phyloP scores from a whole-genome alignment of 2,888 invertebrate species.

The Hemithea aestivaria region DNA sequence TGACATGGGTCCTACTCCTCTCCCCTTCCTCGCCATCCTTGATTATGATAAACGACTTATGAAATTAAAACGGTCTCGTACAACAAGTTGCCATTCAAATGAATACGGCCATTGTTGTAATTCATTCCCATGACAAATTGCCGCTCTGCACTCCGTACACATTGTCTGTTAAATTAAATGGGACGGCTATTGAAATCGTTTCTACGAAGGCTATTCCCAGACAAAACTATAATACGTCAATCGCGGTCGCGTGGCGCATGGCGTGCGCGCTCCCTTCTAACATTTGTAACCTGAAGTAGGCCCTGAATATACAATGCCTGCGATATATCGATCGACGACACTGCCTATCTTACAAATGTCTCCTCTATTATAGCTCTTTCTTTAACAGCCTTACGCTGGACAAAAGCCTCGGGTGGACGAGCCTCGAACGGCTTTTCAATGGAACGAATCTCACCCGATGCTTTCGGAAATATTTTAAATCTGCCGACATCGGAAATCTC shows the following conservation, averaged over 20 bases:
- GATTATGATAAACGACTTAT: slow-evolving; percentile 80
- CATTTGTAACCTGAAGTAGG: slow-evolving; percentile 53
- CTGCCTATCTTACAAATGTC: slow-evolving; percentile 54
- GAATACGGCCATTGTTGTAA: slow-evolving; percentile 73
- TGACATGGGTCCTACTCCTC: slow-evolving; percentile 66
- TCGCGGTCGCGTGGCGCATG: slow-evolving; percentile 55
- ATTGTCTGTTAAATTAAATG: slow-evolving; percentile 73
- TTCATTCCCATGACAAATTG: slow-evolving; percentile 77
- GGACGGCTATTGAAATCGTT: slow-evolving; percentile 64
- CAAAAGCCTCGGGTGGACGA: slow-evolving; percentile 35
- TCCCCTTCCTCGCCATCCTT: slow-evolving; percentile 45
- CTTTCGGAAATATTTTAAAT: slow-evolving; percentile 26
- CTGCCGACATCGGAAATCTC: slow-evolving; percentile 18
- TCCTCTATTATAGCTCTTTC: slow-evolving; percentile 47
- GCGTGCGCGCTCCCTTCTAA: slow-evolving; percentile 53
- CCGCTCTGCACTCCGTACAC: slow-evolving; percentile 62
- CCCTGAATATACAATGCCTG: slow-evolving; percentile 65
- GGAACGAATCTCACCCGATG: slow-evolving; percentile 19
- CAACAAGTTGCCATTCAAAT: slow-evolving; percentile 77
- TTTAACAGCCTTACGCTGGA: slow-evolving; percentile 44
- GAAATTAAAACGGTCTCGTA: slow-evolving; percentile 76
- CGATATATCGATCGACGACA: slow-evolving; percentile 51
- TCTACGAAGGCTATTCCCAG: slow-evolving; percentile 65
- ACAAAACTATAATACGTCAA: slow-evolving; percentile 68
- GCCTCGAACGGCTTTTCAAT: slow-evolving; percentile 35